phyloP scores from a whole-genome alignment of 2,888 invertebrate genomes.

The Drosophila yooni region DNA sequence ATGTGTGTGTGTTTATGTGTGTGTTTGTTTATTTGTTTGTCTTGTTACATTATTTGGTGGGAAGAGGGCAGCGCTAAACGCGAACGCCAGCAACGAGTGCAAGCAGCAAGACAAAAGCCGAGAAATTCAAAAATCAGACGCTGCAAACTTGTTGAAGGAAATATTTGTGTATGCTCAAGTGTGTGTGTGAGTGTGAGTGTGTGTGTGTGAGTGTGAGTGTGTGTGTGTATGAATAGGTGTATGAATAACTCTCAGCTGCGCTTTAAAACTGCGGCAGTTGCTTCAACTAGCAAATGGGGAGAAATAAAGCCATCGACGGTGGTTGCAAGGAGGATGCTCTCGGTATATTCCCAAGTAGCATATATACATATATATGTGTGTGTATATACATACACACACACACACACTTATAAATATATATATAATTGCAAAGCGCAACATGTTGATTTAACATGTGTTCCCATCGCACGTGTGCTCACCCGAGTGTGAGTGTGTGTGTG shows the following conservation, averaged over 20 bases:
- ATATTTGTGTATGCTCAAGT: conserved; percentile 54
- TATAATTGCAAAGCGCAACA: conserved; percentile 57
- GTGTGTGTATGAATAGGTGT: conserved; percentile 6
- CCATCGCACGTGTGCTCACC: conserved; percentile 30
- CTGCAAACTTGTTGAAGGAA: conserved; percentile 77
- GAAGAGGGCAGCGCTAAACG: conserved; percentile 18
- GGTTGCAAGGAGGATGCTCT: not conserved
- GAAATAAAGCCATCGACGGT: conserved; percentile 37
- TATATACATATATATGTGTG: not conserved
- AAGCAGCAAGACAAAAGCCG: conserved; percentile 58
- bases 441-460: conserved; percentile 75
- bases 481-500: not conserved
- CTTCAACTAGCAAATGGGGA: conserved; percentile 23
- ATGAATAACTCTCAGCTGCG: conserved; percentile 53
- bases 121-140: conserved; percentile 75
- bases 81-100: conserved; percentile 20
- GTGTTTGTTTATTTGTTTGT: conserved; percentile 65
- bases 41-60: conserved; percentile 63
- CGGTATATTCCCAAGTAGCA: conserved; percentile 18
- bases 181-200: conserved; percentile 1
- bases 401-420: not conserved
- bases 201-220: not conserved
- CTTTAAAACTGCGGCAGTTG: conserved; percentile 39
- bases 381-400: not conserved
- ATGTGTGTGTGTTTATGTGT: conserved; percentile 18